Evolutionary conservation across 2,888 invertebrate genomes (phyloP).

Genomic region (Dascillus cervinus): DNA sequence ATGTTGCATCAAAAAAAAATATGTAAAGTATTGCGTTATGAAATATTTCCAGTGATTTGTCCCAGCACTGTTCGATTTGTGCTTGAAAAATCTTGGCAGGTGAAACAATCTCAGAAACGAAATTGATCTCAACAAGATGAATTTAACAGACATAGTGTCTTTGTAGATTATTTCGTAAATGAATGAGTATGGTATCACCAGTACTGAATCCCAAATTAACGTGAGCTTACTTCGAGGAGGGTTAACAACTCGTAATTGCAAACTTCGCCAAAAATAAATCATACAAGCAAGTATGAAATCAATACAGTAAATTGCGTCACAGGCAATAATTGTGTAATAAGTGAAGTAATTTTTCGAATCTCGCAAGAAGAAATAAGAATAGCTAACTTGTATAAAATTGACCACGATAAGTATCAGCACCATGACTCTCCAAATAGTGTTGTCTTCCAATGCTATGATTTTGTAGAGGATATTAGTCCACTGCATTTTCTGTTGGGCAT

Average conservation of each 20-base stretch:
- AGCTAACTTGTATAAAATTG: constrained; percentile 8
- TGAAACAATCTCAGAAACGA: constrained; percentile 42
- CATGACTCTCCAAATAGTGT: constrained; percentile 4
- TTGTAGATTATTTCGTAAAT: constrained; percentile 4
- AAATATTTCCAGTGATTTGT: constrained; percentile 47
- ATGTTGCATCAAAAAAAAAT: constrained; percentile 44
- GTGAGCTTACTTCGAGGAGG: constrained; percentile 6
- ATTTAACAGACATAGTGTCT: neutral
- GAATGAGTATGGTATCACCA: constrained; percentile 10
- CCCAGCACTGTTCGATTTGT: constrained; percentile 44
- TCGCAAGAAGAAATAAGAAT: constrained; percentile 6
- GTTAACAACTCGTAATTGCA: constrained; percentile 8
- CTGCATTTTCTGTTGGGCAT: constrained; percentile 4
- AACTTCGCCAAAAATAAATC: constrained; percentile 7
- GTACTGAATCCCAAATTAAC: constrained; percentile 6
- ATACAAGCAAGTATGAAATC: constrained; percentile 8
- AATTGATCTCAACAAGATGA: constrained; percentile 32
- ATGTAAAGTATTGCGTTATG: constrained; percentile 44
- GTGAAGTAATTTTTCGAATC: constrained; percentile 1
- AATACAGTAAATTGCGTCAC: constrained; percentile 5
- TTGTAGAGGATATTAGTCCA: constrained; percentile 6
- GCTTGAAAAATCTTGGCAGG: constrained; percentile 42
- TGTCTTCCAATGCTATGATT: constrained; percentile 6
- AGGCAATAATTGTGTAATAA: constrained; percentile 6
- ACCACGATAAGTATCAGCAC: constrained; percentile 6